Evolutionary conservation across 2,888 invertebrate species (phyloP).

Genomic region (Rhynchonema sp.): DNA sequence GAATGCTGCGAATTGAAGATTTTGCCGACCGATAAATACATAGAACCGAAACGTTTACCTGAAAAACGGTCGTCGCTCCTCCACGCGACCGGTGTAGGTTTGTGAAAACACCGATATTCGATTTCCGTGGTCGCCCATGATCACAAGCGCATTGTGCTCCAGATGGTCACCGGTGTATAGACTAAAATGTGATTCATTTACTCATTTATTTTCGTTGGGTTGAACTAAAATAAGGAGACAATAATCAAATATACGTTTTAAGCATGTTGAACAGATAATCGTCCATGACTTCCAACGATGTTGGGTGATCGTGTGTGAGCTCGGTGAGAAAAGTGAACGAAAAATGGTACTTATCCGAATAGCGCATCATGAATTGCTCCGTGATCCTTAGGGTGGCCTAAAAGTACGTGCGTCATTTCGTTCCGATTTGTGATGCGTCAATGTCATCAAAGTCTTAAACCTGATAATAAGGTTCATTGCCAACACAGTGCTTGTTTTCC

Average conservation of each 20-base stretch:
- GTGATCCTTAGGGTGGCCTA: not conserved
- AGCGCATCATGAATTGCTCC: constrained; percentile 23
- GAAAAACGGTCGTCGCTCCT: constrained; percentile 27
- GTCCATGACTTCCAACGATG: constrained; percentile 23
- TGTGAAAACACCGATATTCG: no score
- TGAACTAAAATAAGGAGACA: no score
- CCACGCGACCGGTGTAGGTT: constrained; percentile 21
- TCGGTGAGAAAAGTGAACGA: constrained; percentile 30
- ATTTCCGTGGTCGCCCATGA: constrained; percentile 33
- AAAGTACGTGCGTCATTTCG: not conserved
- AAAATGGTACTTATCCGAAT: constrained; percentile 26
- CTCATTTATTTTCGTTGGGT: no score
- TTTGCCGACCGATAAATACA: no score
- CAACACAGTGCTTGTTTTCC: no score
- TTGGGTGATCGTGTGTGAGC: constrained; percentile 27
- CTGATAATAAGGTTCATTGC: no score
- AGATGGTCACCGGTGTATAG: constrained; percentile 13
- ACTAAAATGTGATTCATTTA: no score
- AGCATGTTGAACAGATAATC: constrained; percentile 19
- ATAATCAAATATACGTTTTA: no score
- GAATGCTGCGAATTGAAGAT: no score
- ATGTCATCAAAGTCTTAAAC: no score
- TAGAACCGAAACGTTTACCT: no score
- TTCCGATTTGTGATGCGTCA: no score
- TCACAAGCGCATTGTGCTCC: constrained; percentile 16